A percentile compares a stretch with the other conserved stretches of the same genome.
Evolutionary conservation across 2,888 invertebrate species (phyloP).

Genomic region (Drosophila tanythrix): DNA sequence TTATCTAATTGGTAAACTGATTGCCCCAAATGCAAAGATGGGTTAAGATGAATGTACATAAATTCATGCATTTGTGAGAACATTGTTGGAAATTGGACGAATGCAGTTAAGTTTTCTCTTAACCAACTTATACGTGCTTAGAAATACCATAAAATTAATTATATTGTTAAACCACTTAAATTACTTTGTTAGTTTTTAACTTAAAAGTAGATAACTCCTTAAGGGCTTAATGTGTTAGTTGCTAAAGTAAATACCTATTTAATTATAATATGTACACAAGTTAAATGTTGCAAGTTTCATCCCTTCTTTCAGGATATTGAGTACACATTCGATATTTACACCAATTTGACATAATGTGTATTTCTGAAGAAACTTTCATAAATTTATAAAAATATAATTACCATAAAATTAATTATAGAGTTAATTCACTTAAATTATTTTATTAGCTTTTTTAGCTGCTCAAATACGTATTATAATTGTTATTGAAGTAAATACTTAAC

Average conservation of each 20-base stretch:
- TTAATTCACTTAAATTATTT: background rate
- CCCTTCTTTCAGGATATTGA: background rate
- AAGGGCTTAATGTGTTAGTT: background rate
- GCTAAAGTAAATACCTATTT: background rate
- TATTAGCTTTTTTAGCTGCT: background rate
- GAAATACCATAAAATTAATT: background rate
- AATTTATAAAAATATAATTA: background rate
- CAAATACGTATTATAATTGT: background rate
- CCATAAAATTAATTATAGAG: background rate
- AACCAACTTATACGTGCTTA: background rate
- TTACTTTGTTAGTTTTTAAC: background rate
- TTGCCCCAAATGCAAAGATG: background rate
- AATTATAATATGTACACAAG: too few relatives aligned
- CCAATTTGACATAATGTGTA: background rate
- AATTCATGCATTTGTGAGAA: slow-evolving; percentile 27
- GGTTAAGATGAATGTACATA: background rate
- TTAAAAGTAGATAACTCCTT: background rate
- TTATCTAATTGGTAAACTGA: slow-evolving; percentile 3
- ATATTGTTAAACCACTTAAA: background rate
- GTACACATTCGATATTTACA: background rate
- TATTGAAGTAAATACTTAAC: background rate
- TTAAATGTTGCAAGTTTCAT: background rate
- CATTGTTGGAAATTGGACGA: background rate
- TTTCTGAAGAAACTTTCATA: background rate
- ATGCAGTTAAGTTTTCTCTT: background rate